A percentile compares a stretch with the other conserved stretches of the same genome.
These are phyloP conservation scores for Hoplostethus mediterraneus DNA, from an alignment of 2,797 vertebrate genomes.

Conservation along the genomic window DNA sequence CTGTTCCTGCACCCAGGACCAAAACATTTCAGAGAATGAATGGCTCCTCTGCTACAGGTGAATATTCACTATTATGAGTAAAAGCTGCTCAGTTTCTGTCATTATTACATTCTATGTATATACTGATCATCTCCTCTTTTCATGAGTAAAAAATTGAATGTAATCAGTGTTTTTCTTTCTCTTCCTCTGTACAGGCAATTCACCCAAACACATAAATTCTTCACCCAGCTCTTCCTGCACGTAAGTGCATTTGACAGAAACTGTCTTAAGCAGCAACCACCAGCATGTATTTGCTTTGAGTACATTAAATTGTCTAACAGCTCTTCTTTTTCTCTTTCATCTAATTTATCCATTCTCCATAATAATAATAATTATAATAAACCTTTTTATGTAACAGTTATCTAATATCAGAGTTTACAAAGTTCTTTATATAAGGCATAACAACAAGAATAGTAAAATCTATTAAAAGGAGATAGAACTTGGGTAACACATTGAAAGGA, in stretches of 20 bases:
- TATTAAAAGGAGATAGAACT: neutral
- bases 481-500: neutral
- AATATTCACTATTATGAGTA: neutral
- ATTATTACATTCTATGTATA: neutral
- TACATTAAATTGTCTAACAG: neutral
- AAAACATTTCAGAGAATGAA: conserved; percentile 19
- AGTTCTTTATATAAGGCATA: neutral
- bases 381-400: too few relatives aligned
- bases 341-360: too few relatives aligned
- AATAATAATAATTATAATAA: too few relatives aligned
- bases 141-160: neutral
- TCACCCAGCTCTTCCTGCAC: conserved; percentile 9
- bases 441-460: neutral
- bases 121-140: neutral
- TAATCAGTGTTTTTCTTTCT: conserved; percentile 1
- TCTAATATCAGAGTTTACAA: neutral
- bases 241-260: conserved; percentile 55
- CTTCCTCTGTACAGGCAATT: conserved; percentile 36
- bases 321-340: neutral
- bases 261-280: neutral
- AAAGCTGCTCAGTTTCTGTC: neutral
- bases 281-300: neutral
- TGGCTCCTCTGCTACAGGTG: conserved; percentile 50
- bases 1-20: conserved; percentile 57
- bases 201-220: conserved; percentile 15